Evolutionary conservation across 1,140 invertebrate species (phyloP).

Genomic region (Megathymus violae): DNA sequence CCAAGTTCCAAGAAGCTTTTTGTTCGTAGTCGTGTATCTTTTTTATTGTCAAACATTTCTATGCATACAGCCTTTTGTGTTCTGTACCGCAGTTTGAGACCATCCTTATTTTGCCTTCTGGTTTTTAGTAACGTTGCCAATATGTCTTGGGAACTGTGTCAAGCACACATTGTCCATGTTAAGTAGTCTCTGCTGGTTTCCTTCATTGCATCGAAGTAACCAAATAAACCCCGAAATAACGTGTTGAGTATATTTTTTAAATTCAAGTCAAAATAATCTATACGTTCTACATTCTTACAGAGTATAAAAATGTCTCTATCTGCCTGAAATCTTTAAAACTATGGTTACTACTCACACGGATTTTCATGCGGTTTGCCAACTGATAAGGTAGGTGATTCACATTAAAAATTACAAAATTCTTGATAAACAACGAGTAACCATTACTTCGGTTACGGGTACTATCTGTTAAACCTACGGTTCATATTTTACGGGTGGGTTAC

Average conservation of each 20-base stretch:
- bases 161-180: background rate
- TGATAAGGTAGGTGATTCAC: too few species aligned
- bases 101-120: constrained; percentile 20
- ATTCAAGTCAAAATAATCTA: too few species aligned
- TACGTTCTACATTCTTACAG: too few species aligned
- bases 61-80: constrained; percentile 47
- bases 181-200: background rate
- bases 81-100: constrained; percentile 26
- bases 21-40: constrained; percentile 62
- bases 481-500: too few species aligned
- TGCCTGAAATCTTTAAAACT: too few species aligned
- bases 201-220: background rate
- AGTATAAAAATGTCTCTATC: too few species aligned
- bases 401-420: too few species aligned
- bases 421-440: too few species aligned
- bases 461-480: too few species aligned
- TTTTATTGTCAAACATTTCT: constrained; percentile 63
- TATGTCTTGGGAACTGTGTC: constrained; percentile 31
- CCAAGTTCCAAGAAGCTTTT: constrained; percentile 62
- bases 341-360: too few species aligned
- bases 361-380: too few species aligned
- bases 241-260: background rate
- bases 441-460: too few species aligned
- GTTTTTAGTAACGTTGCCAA: constrained; percentile 29
- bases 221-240: background rate